Conservation (phyloP, 30 jellyfish, hydroid and myxozoan species). For the Catostylus mosaicus region DNA sequence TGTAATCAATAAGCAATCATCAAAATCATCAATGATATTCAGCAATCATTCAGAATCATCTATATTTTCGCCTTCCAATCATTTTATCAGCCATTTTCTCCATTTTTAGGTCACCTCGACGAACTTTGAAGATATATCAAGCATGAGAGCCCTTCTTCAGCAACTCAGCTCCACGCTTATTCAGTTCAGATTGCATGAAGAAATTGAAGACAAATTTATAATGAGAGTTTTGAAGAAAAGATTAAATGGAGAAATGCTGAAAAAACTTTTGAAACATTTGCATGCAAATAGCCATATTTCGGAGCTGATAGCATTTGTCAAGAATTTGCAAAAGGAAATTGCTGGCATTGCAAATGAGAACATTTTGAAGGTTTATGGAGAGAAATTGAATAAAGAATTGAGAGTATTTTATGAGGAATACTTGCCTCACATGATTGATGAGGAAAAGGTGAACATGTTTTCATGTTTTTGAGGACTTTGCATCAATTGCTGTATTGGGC, state of each 20-base stretch:
- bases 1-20: too few species aligned
- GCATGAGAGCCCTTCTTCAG: slow-evolving; percentile 66
- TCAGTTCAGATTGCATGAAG: slow-evolving; percentile 82
- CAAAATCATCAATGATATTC: too few species aligned
- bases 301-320: slow-evolving; percentile 70
- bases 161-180: slow-evolving; percentile 65
- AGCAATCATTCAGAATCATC: too few species aligned
- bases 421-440: slow-evolving; percentile 95
- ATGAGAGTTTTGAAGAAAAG: slow-evolving; percentile 80
- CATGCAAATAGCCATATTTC: slow-evolving; percentile 88
- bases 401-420: slow-evolving; percentile 78
- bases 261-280: slow-evolving; percentile 75
- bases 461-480: too few species aligned
- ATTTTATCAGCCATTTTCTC: neutral
- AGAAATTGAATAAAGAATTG: slow-evolving; percentile 56
- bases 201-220: slow-evolving; percentile 91
- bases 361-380: slow-evolving; percentile 66
- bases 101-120: slow-evolving; percentile 73
- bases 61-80: too few species aligned
- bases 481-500: too few species aligned
- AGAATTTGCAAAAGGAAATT: slow-evolving; percentile 55
- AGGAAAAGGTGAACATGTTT: slow-evolving; percentile 76
- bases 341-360: slow-evolving; percentile 38
- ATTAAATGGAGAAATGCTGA: slow-evolving; percentile 72
- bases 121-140: slow-evolving; percentile 70